These are phyloP conservation scores for Lydus trimaculatus DNA, from an alignment of 2,888 invertebrate genomes.

Conservation along the genomic window DNA sequence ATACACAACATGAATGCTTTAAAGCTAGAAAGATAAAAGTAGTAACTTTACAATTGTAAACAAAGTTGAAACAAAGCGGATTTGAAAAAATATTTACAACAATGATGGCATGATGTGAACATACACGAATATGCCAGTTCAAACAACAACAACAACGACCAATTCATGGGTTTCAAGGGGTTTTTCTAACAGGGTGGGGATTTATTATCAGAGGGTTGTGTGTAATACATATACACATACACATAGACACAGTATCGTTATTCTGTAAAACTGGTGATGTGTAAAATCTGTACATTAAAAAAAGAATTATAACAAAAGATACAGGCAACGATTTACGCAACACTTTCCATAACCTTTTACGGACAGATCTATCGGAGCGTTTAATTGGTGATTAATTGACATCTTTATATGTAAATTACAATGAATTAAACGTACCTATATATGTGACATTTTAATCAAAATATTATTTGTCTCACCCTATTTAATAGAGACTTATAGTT, in stretches of 20 bases:
- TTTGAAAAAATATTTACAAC: background rate
- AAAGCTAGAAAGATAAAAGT: no score
- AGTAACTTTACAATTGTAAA: no score
- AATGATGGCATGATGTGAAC: constrained; percentile 1
- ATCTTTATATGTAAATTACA: constrained; percentile 49
- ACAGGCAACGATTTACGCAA: constrained; percentile 43
- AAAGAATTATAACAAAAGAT: constrained; percentile 32
- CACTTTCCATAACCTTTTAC: constrained; percentile 31
- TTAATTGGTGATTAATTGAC: constrained; percentile 55
- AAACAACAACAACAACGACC: background rate
- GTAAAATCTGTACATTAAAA: constrained; percentile 38
- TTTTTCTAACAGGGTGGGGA: background rate
- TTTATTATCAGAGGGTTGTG: background rate
- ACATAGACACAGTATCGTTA: constrained; percentile 41
- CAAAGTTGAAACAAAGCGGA: no score
- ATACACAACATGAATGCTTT: no score
- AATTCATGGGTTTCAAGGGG: constrained; percentile 1
- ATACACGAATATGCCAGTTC: background rate
- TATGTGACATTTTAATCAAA: background rate
- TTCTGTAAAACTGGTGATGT: constrained; percentile 43
- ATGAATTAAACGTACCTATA: background rate
- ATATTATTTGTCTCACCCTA: no score
- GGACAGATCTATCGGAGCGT: constrained; percentile 43
- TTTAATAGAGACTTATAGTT: no score
- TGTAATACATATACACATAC: constrained; percentile 1